These are phyloP conservation scores for Emmelina monodactyla DNA, from an alignment of 2,888 invertebrate species.

Conservation along the genomic window DNA sequence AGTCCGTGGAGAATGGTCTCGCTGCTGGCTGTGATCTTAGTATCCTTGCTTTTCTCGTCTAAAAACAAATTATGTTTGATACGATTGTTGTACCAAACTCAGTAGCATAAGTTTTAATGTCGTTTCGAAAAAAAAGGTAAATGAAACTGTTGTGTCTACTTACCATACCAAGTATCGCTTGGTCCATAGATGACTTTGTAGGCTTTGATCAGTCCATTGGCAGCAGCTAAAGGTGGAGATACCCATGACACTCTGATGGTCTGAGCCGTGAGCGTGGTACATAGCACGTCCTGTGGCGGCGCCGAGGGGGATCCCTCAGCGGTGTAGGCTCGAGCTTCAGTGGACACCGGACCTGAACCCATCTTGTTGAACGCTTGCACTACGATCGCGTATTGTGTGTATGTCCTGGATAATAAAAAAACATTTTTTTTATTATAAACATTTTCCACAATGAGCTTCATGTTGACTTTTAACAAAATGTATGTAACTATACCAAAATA, in stretches of 20 bases:
- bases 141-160: conserved; percentile 34
- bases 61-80: conserved; percentile 16
- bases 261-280: conserved; percentile 92
- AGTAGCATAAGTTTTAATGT: too few relatives aligned
- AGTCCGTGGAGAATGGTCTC: conserved; percentile 93
- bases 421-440: background rate
- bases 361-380: conserved; percentile 95
- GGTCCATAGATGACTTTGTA: conserved; percentile 95
- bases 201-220: conserved; percentile 94
- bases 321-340: conserved; percentile 89
- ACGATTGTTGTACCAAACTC: too few relatives aligned
- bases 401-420: conserved; percentile 67
- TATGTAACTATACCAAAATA: background rate
- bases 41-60: conserved; percentile 91
- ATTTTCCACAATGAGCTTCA: background rate
- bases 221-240: conserved; percentile 88
- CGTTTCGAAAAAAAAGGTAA: too few relatives aligned
- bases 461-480: background rate
- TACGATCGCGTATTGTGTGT: conserved; percentile 95
- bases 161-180: conserved; percentile 91
- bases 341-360: conserved; percentile 90
- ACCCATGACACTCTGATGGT: conserved; percentile 95
- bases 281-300: conserved; percentile 89
- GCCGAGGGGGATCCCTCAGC: conserved; percentile 94
- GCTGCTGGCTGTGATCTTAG: conserved; percentile 90